A percentile compares a stretch with the other conserved stretches of the same genome.
Conservation (phyloP, 2,113 vertebrate species). For the Forbesichthys papilliferus region DNA sequence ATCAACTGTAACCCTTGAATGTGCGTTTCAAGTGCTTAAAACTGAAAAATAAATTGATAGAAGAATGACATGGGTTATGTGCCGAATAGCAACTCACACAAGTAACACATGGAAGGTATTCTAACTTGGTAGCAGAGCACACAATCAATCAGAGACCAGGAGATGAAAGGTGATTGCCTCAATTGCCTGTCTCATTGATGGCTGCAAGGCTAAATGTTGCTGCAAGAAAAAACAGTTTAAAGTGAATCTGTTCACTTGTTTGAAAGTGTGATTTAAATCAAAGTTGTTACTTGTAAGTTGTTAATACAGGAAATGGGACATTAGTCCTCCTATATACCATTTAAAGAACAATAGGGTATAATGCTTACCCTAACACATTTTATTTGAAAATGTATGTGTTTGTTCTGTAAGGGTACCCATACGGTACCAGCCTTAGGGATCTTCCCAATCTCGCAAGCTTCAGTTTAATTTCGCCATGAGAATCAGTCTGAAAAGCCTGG, state of each 20-base stretch:
- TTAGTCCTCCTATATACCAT: constrained; percentile 50
- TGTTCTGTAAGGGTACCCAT: neutral
- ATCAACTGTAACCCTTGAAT: no score
- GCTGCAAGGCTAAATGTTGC: constrained; percentile 49
- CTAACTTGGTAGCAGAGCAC: constrained; percentile 30
- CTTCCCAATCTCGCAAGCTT: no score
- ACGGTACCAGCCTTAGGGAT: neutral
- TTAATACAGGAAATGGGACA: constrained; percentile 66
- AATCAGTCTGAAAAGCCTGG: no score
- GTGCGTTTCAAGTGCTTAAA: no score
- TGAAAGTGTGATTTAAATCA: constrained; percentile 74
- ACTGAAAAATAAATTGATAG: no score
- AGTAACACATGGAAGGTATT: no score
- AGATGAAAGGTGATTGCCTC: constrained; percentile 43
- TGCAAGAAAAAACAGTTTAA: constrained; percentile 53
- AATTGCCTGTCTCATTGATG: constrained; percentile 33
- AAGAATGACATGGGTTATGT: no score
- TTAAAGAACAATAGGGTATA: neutral
- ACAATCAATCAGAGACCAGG: constrained; percentile 61
- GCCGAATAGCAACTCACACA: no score
- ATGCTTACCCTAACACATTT: neutral
- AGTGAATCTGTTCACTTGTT: constrained; percentile 65
- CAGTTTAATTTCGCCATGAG: no score
- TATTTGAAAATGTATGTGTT: neutral
- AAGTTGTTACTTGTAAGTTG: constrained; percentile 73